A percentile compares a stretch with the other conserved stretches of the same genome.
Conservation (phyloP, 2,888 invertebrate species). For the Sturmia bella region DNA sequence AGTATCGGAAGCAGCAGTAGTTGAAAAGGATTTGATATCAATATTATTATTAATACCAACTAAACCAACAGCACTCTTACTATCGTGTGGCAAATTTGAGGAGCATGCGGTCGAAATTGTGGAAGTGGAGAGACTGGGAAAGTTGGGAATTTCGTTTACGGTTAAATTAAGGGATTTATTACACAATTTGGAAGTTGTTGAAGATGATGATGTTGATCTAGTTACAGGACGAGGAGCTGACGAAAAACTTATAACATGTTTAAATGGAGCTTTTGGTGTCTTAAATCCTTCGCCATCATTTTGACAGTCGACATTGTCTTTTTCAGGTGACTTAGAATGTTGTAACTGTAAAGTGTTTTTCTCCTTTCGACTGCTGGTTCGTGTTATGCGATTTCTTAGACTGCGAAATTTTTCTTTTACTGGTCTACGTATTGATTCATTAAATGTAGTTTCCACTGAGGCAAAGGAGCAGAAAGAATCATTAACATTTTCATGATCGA, state of each 20-base stretch:
- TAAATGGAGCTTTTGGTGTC: constrained; percentile 79
- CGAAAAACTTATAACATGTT: constrained; percentile 67
- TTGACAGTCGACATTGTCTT: constrained; percentile 59
- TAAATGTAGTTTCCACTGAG: constrained; percentile 79
- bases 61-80: constrained; percentile 47
- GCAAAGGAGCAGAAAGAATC: constrained; percentile 79
- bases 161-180: constrained; percentile 66
- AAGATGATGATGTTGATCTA: constrained; percentile 37
- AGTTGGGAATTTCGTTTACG: constrained; percentile 47
- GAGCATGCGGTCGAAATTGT: constrained; percentile 47
- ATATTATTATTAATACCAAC: constrained; percentile 25
- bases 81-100: constrained; percentile 51
- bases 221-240: constrained; percentile 62
- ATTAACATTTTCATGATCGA: constrained; percentile 73
- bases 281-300: constrained; percentile 76
- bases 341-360: constrained; percentile 61
- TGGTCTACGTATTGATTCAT: constrained; percentile 80
- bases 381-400: constrained; percentile 79
- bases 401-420: constrained; percentile 80
- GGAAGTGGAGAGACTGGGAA: constrained; percentile 46
- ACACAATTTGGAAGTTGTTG: constrained; percentile 61
- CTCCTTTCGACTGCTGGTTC: constrained; percentile 73
- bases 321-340: constrained; percentile 49
- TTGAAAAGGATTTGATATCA: constrained; percentile 66
- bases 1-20: constrained; percentile 67